Base-by-base conservation (phyloP, 2,888 invertebrate species). In the Hartigia nigra region DNA sequence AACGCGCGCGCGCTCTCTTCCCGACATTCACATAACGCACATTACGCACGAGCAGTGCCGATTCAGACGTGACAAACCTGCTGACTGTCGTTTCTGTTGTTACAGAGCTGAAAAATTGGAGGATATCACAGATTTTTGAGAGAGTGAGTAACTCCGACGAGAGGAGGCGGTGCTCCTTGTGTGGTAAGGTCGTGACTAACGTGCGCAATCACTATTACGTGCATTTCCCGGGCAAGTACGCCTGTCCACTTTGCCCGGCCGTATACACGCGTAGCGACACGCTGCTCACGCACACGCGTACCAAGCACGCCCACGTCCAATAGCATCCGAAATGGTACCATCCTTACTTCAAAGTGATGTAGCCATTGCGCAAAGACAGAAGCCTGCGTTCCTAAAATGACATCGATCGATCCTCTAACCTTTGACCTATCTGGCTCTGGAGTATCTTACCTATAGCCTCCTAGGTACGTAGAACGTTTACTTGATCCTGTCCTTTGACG, bases 151-250 rank as follows among this genome's bases (percentile, higher is more conserved):
- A 92, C 87, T 92, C 91, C 92, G 93, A 93, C 91, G 93, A 94
- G 90, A 91, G 93, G 89, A 92, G 93, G 88, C 91, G 93, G 86
- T 94, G 94, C 91, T 92, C 93, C 85, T 91, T 94, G 88, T 94
- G 94, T 91, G 94, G 94, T 86, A 94, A 94, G 92, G 93, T 94
- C 87, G 94, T 94, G 85, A 93, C 93, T 91, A 94, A 94, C 91
- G 93, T 93, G 81, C 92, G 94, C 86, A 94, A 94, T 91, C 94
- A 94, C 89, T 94, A 94, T 91, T 93, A 94, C 90, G 94, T 94
- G 84, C 94, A 94, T 90, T 94, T 93, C 87, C 94, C 94, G 83
- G 94, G 94, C 84, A 93, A 93, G 86, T 94, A 93, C 87, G 92
- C 93, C 85, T 94, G 94, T 89, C 90, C 92, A 83, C 92, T 93